Evolutionary conservation across 2,113 vertebrate genomes (phyloP).

Genomic region (Oxyura jamaicensis): DNA sequence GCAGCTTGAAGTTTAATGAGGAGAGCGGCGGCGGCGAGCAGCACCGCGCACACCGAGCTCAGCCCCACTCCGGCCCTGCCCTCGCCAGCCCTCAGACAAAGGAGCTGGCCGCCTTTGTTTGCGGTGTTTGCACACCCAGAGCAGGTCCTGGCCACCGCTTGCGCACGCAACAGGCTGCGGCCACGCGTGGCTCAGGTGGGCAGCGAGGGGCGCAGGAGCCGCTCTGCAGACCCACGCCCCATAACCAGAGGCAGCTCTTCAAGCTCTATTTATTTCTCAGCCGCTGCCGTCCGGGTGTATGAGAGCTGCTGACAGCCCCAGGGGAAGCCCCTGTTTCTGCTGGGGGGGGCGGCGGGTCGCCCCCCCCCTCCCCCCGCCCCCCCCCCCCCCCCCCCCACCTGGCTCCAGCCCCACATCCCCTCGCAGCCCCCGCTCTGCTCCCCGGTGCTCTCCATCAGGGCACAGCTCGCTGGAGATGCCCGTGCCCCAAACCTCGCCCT

Average conservation of each 20-base stretch:
- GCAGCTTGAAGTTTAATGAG: conserved; percentile 65
- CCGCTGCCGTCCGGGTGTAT: accelerated
- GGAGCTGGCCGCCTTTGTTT: neutral
- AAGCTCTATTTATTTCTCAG: neutral
- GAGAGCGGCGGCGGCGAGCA: neutral
- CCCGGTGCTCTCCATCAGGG: neutral
- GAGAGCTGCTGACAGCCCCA: neutral
- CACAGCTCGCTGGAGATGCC: too few species aligned
- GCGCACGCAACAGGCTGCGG: neutral
- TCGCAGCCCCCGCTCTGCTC: neutral
- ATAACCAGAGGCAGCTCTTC: neutral
- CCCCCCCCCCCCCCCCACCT: too few species aligned
- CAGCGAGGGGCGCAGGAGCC: accelerated
- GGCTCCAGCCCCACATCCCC: neutral
- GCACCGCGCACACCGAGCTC: neutral
- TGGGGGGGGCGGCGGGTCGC: too few species aligned
- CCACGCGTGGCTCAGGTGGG: neutral
- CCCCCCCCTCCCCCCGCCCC: too few species aligned
- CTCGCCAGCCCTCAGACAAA: neutral
- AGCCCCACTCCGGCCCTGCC: neutral
- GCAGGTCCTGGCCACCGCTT: neutral
- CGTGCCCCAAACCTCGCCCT: neutral
- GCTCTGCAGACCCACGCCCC: accelerated
- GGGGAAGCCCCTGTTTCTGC: accelerated
- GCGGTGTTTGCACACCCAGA: accelerated